phyloP scores from a whole-genome alignment of 2,113 vertebrate genomes.

The Corydoras sp. region DNA sequence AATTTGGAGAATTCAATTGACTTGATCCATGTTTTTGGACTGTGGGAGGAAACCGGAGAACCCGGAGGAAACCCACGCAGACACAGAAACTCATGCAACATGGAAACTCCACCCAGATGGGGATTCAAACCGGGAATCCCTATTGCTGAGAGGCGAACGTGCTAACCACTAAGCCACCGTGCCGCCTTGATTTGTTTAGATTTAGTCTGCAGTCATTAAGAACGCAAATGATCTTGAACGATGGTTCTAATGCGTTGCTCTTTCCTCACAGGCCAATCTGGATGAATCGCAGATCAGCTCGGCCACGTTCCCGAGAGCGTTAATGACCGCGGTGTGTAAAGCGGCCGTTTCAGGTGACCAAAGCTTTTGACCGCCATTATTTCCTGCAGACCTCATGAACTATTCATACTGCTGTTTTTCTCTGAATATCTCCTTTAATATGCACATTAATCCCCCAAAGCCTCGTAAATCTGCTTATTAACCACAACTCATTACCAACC shows the following conservation, averaged over 20 bases:
- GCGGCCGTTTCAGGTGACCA: conserved; percentile 41
- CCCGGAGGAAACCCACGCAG: too few relatives aligned
- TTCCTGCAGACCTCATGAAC: neutral
- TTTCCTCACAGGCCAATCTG: conserved; percentile 78
- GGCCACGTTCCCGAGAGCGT: conserved; percentile 92
- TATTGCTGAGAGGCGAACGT: too few relatives aligned
- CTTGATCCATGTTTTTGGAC: too few relatives aligned
- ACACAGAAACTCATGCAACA: too few relatives aligned
- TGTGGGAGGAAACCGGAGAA: too few relatives aligned
- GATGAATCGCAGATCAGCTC: conserved; percentile 95
- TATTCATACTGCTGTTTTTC: neutral
- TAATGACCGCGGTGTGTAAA: conserved; percentile 98
- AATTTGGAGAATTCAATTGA: too few relatives aligned
- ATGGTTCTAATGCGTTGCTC: conserved; percentile 19
- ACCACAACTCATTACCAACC: neutral
- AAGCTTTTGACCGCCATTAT: neutral
- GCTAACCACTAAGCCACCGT: too few relatives aligned
- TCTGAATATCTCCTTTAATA: neutral
- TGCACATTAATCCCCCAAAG: neutral
- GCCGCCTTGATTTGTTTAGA: too few relatives aligned
- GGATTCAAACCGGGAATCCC: too few relatives aligned
- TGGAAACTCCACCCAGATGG: too few relatives aligned
- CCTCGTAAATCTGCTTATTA: neutral
- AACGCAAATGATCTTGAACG: neutral
- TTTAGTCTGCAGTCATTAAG: too few relatives aligned